Evolutionary conservation across 2,797 vertebrate species (phyloP), one percentile per base, ranked within the genome.

Genomic region (Enoplosus armatus): DNA sequence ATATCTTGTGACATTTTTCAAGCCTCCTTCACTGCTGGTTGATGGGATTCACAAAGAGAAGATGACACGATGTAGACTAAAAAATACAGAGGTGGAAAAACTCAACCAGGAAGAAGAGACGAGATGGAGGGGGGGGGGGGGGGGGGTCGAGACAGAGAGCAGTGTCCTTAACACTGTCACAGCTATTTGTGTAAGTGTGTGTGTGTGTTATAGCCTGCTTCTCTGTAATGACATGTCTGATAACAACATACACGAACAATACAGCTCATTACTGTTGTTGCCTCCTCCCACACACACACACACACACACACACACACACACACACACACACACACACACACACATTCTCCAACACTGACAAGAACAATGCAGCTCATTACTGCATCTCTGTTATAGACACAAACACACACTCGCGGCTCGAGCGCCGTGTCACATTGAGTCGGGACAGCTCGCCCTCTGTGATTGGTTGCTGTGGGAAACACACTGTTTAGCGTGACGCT

Each of bases 191-290:
- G 50, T 39, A 12, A 22, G 73, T 63, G 72, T n/a, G n/a, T n/a
- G 75, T 56, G 35, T 33, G 51, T 76, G 62, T 45, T 45, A 5
- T 78, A 54, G 58, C 47, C 50, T 35, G 47, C 45, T 72, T 37
- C 31, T 55, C 70, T 66, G 67, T 77, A 79, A 81, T 73, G 65
- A 83, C 83, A 75, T 31, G 74, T 80, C 83, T 64, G 83, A 89
- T 83, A 89, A 83, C 70, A 55, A 48, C 72, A 45, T 16, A 8
- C 47, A 14, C 71, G 29, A 77, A 89, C 84, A 87, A 87, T 79
- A 59, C 81, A 87, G 72, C 87, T 87, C 82, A 87, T 89, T 89
- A 86, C 67, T 51, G 80, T 4, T 33, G 75, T 6, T 18, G 37
- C 60, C 31, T 48, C 73, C 15, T 48, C 60, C 27, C 60, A 63